Evolutionary conservation across 2,797 vertebrate genomes (phyloP), one percentile per base, ranked within the genome.

Genomic region (Odontamblyopus lacepedii): DNA sequence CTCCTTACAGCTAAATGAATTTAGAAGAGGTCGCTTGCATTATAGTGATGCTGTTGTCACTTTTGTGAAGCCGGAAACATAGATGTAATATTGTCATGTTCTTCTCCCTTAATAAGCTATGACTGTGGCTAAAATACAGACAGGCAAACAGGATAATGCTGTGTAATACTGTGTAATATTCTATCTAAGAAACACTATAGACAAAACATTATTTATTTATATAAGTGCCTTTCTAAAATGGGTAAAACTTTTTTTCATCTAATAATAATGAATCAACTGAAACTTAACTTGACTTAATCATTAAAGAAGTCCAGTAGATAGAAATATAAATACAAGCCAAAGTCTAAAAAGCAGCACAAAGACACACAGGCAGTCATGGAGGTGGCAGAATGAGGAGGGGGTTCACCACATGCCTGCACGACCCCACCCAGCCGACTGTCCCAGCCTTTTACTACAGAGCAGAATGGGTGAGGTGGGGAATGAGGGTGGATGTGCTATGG

Each of bases 381-480:
- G 70, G 80, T 73, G 73, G 61, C 65, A 62, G 18, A 27, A 13
- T 35, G 44, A 59, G 18, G 2, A 63, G 59, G 66, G 74, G 71
- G 61, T 59, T 83, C 88, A 92, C 87, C 92, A 93, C 92, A 93
- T 93, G 90, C 92, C 86, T 79, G 89, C 83, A 90, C 84, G 88
- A 81, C 83, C 73, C 86, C 85, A 85, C 85, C 83, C 85, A 51
- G 63, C 80, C 83, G 89, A 90, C 13, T 75, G 71, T 81, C 59
- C 72, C 59, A 83, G n/a, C 79, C 72, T 71, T 59, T 62, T 64
- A 67, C 75, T 61, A 80, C 63, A 48, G 41, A 16, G 29, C 15
- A 61, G 62, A 64, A 69, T 29, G 74, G 78, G 83, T 80, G 83
- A 83, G 78, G 87, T 73, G 78, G 68, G 87, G 66, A 80, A 32